Conservation (phyloP, 1,140 invertebrate genomes). For the Thaumatotibia leucotreta region DNA sequence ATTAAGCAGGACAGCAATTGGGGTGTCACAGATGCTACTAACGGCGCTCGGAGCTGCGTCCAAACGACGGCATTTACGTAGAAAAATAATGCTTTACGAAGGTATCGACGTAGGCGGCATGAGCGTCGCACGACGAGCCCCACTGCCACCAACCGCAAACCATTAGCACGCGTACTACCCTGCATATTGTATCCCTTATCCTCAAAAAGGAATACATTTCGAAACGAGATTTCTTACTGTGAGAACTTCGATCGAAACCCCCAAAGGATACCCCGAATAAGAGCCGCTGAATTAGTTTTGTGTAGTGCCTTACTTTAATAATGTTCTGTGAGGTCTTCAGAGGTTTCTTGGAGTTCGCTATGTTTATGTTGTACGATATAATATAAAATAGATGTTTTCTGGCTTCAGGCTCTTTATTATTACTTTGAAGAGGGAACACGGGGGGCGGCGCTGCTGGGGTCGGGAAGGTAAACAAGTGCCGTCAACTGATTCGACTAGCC, state of each 20-base stretch:
- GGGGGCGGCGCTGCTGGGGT: constrained; percentile 49
- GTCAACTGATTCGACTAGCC: constrained; percentile 52
- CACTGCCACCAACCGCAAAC: constrained; percentile 19
- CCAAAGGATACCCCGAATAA: constrained; percentile 48
- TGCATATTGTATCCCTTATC: constrained; percentile 30
- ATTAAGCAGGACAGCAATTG: constrained; percentile 56
- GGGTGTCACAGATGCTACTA: constrained; percentile 63
- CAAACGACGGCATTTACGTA: constrained; percentile 48
- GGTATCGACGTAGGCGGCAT: constrained; percentile 39
- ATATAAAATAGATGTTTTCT: constrained; percentile 70
- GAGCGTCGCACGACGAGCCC: constrained; percentile 6
- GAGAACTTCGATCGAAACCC: constrained; percentile 32
- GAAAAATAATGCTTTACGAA: constrained; percentile 66
- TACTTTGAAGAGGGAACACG: constrained; percentile 61
- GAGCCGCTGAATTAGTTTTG: constrained; percentile 59
- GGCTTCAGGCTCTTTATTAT: constrained; percentile 75
- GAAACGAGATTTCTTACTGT: constrained; percentile 32
- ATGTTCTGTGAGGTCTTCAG: constrained; percentile 60
- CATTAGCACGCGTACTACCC: constrained; percentile 35
- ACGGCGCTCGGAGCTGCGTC: constrained; percentile 44
- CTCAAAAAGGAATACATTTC: constrained; percentile 21
- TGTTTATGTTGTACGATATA: constrained; percentile 58
- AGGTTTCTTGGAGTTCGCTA: constrained; percentile 55
- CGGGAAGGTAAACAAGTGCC: constrained; percentile 64
- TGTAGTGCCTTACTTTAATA: constrained; percentile 65